Percentiles rank a stretch among this genome's conserved stretches.
These are phyloP conservation scores for Trachelus tabidus DNA, from an alignment of 2,888 invertebrate species.

Conservation along the genomic window DNA sequence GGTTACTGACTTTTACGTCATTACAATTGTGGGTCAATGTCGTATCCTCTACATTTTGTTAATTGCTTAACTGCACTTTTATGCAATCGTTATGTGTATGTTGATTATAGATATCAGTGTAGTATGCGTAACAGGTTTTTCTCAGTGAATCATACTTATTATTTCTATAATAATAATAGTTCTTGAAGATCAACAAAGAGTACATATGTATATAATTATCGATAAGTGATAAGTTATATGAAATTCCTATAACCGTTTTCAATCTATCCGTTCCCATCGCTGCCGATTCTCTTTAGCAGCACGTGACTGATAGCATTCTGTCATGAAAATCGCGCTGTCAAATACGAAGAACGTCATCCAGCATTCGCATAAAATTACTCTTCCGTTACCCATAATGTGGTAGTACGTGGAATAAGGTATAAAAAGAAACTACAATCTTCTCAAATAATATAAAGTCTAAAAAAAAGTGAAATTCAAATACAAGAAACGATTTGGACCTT, in stretches of 20 bases:
- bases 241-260: background rate
- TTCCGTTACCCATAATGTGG: background rate
- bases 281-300: background rate
- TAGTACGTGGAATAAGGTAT: background rate
- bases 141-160: background rate
- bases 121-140: background rate
- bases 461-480: background rate
- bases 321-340: background rate
- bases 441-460: background rate
- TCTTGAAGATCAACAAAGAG: background rate
- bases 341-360: background rate
- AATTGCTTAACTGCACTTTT: background rate
- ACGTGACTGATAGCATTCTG: background rate
- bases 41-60: conserved; percentile 14
- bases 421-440: background rate
- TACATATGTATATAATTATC: background rate
- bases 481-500: background rate
- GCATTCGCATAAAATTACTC: background rate
- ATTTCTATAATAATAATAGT: background rate
- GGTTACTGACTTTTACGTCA: conserved; percentile 58
- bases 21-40: conserved; percentile 56
- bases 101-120: background rate
- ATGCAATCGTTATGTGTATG: background rate
- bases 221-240: background rate
- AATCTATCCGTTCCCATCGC: background rate